Evolutionary conservation across 2,797 vertebrate genomes (phyloP).

Genomic region (Pseudopleuronectes americanus): DNA sequence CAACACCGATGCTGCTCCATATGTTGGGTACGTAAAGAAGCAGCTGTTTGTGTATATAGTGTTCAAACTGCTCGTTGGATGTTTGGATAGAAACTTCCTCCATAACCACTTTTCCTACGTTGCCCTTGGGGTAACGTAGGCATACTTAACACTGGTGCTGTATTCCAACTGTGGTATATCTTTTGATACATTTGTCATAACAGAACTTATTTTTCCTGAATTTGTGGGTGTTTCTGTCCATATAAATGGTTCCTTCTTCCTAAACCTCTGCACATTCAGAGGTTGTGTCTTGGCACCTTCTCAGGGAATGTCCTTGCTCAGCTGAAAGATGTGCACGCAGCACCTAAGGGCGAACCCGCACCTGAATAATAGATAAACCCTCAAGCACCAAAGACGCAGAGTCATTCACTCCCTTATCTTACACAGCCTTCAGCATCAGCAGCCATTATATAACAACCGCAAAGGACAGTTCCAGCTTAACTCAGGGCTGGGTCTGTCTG

Average conservation of each 20-base stretch:
- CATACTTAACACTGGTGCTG: background rate
- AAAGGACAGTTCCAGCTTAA: conserved; percentile 48
- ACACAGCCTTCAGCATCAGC: conserved; percentile 44
- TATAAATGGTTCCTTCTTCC: background rate
- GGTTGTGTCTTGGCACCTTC: background rate
- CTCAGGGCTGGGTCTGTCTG: conserved; percentile 14
- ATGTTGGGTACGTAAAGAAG: too few species aligned
- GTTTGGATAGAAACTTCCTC: too few species aligned
- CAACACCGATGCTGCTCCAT: too few species aligned
- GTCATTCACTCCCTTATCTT: conserved; percentile 54
- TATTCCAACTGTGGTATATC: too few species aligned
- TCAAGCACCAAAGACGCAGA: conserved; percentile 54
- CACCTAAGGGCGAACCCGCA: conserved; percentile 36
- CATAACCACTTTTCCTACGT: too few species aligned
- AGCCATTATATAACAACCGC: conserved; percentile 70
- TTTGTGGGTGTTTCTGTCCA: background rate
- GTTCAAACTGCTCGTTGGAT: too few species aligned
- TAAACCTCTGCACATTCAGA: background rate
- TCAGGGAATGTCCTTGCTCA: conserved; percentile 15
- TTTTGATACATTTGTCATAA: too few species aligned
- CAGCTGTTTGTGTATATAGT: too few species aligned
- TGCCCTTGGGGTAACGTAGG: too few species aligned
- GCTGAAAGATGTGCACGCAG: conserved; percentile 26
- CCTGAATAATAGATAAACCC: conserved; percentile 71
- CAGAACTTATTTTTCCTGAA: too few species aligned